Evolutionary conservation across 2,113 vertebrate species (phyloP).

Genomic region (Myxocyprinus asiaticus): DNA sequence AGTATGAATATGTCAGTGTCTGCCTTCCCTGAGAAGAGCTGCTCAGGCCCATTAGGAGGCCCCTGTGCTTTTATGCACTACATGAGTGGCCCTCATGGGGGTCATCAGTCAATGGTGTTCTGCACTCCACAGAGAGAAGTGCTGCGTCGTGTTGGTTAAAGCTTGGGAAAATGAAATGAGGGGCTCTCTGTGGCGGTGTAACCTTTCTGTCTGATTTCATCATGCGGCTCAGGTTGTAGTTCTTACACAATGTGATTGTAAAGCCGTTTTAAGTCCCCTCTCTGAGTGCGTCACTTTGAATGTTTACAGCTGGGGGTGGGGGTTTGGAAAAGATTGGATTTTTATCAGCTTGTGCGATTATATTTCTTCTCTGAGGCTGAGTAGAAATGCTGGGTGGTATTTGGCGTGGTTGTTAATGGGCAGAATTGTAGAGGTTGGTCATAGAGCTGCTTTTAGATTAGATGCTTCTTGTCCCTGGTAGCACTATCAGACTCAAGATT

Average conservation of each 20-base stretch:
- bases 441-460: background rate
- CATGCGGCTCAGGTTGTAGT: conserved; percentile 33
- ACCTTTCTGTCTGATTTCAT: conserved; percentile 41
- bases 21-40: conserved; percentile 1
- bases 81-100: conserved; percentile 39
- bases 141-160: conserved; percentile 17
- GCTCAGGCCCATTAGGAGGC: conserved; percentile 37
- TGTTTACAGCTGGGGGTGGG: conserved; percentile 39
- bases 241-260: conserved; percentile 41
- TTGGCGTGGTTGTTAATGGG: conserved; percentile 15
- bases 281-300: conserved; percentile 27
- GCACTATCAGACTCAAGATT: background rate
- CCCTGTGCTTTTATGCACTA: conserved; percentile 39
- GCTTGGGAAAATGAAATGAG: conserved; percentile 40
- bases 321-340: conserved; percentile 41
- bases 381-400: conserved; percentile 31
- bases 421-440: conserved; percentile 5
- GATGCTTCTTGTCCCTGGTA: background rate
- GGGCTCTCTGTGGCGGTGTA: conserved; percentile 19
- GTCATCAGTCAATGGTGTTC: conserved; percentile 25
- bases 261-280: conserved; percentile 49
- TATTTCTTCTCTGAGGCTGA: conserved; percentile 36
- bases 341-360: conserved; percentile 47
- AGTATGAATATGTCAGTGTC: conserved; percentile 5
- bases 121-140: conserved; percentile 28